Evolutionary conservation across 1,140 invertebrate species (phyloP).

Genomic region (Apis dorsata): DNA sequence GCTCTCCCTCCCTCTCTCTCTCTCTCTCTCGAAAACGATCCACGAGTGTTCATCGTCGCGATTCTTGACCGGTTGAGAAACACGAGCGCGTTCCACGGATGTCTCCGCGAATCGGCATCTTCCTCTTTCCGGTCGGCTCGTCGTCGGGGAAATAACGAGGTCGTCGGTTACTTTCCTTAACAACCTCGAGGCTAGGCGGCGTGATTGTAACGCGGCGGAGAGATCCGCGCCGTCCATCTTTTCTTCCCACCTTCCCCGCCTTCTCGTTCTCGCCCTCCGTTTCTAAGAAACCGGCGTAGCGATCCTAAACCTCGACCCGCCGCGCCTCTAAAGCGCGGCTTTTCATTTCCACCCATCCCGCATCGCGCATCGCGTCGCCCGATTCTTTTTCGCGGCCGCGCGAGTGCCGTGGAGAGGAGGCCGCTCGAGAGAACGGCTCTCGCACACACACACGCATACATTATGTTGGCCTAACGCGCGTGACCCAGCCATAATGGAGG

Average conservation of each 20-base stretch:
- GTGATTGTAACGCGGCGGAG: slow-evolving; percentile 23
- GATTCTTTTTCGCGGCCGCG: slow-evolving; percentile 20
- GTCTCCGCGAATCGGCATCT: background rate
- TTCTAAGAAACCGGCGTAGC: slow-evolving; percentile 17
- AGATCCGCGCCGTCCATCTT: slow-evolving; percentile 32
- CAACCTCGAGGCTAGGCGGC: slow-evolving; percentile 15
- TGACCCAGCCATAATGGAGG: slow-evolving; percentile 56
- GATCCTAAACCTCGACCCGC: background rate
- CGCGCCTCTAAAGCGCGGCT: slow-evolving; percentile 24
- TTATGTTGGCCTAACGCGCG: slow-evolving; percentile 62
- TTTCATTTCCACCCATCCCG: slow-evolving; percentile 42
- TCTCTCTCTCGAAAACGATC: no score
- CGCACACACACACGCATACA: background rate
- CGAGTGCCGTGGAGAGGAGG: slow-evolving; percentile 28
- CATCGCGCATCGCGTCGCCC: background rate
- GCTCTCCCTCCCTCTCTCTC: no score
- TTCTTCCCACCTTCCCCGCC: slow-evolving; percentile 4
- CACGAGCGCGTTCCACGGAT: background rate
- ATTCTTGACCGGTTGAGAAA: slow-evolving; percentile 19
- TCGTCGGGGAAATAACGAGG: slow-evolving; percentile 44
- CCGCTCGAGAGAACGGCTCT: slow-evolving; percentile 46
- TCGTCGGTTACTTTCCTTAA: slow-evolving; percentile 41
- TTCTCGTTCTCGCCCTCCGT: slow-evolving; percentile 41
- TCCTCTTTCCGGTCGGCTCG: background rate
- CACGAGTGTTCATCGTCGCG: background rate